Evolutionary conservation across 2,113 vertebrate genomes (phyloP).

Genomic region (Salvator merianae): DNA sequence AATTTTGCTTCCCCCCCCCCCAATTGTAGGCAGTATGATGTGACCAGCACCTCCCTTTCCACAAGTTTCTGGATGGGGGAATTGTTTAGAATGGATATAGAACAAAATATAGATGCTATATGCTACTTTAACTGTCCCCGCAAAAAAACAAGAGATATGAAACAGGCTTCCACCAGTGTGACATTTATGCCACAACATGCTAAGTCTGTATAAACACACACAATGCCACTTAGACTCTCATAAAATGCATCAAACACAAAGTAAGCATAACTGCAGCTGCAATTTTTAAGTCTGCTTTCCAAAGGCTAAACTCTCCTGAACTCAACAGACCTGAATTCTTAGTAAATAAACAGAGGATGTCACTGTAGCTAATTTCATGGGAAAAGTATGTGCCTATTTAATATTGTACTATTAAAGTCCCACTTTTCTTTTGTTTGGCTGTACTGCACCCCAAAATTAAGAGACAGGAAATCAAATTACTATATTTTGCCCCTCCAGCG

Average conservation of each 20-base stretch:
- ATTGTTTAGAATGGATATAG: too few species aligned
- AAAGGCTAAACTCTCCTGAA: not conserved
- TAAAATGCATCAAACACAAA: not conserved
- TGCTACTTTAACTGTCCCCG: too few species aligned
- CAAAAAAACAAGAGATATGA: too few species aligned
- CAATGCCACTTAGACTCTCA: not conserved
- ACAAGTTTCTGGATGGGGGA: too few species aligned
- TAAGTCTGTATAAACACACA: too few species aligned
- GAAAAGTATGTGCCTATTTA: not conserved
- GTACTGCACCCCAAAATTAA: conserved; percentile 18
- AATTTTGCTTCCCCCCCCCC: too few species aligned
- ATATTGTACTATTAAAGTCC: not conserved
- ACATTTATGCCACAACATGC: not conserved
- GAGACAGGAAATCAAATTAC: conserved; percentile 19
- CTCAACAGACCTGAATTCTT: not conserved
- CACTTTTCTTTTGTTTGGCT: not conserved
- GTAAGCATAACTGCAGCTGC: not conserved
- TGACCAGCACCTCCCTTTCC: too few species aligned
- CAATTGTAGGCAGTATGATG: too few species aligned
- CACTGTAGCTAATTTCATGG: not conserved
- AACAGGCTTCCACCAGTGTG: too few species aligned
- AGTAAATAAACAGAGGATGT: not conserved
- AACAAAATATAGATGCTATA: too few species aligned
- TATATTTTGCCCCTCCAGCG: not conserved
- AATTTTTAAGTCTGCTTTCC: not conserved